Conservation (phyloP, 2,113 vertebrate genomes). For the Myotis davidii region DNA sequence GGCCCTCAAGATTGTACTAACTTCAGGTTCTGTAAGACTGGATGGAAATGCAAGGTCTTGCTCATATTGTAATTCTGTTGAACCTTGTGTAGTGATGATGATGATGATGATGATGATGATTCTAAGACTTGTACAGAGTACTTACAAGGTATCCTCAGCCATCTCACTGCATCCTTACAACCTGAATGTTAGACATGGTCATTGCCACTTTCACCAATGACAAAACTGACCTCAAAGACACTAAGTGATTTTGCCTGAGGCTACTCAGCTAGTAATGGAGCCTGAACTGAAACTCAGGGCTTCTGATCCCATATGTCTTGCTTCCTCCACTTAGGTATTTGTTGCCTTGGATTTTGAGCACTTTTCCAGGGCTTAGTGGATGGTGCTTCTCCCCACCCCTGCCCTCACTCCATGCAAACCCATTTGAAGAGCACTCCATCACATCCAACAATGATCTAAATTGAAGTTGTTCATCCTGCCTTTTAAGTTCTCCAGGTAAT, state of each 20-base stretch:
- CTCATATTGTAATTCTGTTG: background rate
- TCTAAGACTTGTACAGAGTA: background rate
- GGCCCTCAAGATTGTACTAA: background rate
- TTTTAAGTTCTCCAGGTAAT: constrained; percentile 62
- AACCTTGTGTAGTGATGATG: background rate
- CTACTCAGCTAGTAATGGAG: background rate
- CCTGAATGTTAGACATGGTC: background rate
- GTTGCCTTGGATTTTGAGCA: background rate
- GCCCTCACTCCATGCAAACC: fast-evolving
- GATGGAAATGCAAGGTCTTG: background rate
- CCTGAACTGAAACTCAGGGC: background rate
- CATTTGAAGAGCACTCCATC: background rate
- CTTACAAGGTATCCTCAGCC: background rate
- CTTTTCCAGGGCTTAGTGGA: background rate
- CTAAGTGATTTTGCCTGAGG: background rate
- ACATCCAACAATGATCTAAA: constrained; percentile 43
- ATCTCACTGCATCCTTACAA: background rate
- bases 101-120: background rate
- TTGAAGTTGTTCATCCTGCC: constrained; percentile 46
- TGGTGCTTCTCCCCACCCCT: background rate
- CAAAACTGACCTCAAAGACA: background rate
- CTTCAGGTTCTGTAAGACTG: background rate
- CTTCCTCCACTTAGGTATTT: background rate
- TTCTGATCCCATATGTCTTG: background rate
- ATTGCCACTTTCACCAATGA: background rate